These are phyloP conservation scores for Pseudomyrmex pallidus DNA, from an alignment of 1,140 invertebrate species.

Conservation along the genomic window DNA sequence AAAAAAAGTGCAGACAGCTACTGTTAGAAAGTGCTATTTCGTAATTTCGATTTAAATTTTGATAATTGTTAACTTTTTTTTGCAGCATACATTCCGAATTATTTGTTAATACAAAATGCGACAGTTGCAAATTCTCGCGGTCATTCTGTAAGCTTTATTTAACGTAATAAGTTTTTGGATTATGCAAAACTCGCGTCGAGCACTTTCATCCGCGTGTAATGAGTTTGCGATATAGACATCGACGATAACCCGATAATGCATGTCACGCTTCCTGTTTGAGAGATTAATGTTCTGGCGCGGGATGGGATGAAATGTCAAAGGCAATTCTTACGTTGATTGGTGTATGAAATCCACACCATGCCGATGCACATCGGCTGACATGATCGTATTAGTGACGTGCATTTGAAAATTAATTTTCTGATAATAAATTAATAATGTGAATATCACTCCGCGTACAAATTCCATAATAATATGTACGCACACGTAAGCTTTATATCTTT, in stretches of 20 bases:
- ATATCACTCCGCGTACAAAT: neutral
- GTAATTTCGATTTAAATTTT: neutral
- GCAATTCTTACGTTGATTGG: conserved; percentile 32
- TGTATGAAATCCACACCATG: neutral
- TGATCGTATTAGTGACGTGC: neutral
- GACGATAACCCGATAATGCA: conserved; percentile 38
- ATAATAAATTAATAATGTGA: neutral
- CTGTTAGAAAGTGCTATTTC: neutral
- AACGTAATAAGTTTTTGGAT: conserved; percentile 3
- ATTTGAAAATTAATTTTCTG: conserved; percentile 23
- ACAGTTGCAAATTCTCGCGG: neutral
- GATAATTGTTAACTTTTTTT: too few relatives aligned
- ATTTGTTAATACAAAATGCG: neutral
- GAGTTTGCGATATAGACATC: conserved; percentile 28
- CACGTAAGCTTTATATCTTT: neutral
- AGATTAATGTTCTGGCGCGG: conserved; percentile 7
- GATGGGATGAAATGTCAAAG: conserved; percentile 37
- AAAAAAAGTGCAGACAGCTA: neutral
- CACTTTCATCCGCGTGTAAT: neutral
- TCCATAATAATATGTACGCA: neutral
- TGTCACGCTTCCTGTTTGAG: conserved; percentile 24
- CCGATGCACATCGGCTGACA: neutral
- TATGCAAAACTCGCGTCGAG: neutral
- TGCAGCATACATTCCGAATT: too few relatives aligned
- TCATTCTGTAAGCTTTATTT: neutral